Percentiles rank a stretch among this genome's conserved stretches.
Conservation (phyloP, 2,113 vertebrate genomes). For the Gambusia holbrooki region DNA sequence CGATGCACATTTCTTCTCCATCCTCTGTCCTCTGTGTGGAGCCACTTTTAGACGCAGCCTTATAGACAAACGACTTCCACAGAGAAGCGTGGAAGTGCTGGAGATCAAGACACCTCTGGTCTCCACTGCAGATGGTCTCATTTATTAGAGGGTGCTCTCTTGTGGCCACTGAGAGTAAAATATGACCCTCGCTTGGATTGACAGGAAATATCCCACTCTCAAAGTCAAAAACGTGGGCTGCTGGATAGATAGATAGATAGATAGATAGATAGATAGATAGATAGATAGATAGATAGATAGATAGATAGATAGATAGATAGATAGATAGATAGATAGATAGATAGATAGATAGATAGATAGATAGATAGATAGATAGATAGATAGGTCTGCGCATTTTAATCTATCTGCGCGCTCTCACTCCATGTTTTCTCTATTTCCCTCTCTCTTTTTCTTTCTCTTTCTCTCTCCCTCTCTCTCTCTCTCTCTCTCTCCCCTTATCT, state of each 20-base stretch:
- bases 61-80: slow-evolving; percentile 13
- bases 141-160: slow-evolving; percentile 78
- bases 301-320: slow-evolving; percentile 35
- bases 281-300: slow-evolving; percentile 11
- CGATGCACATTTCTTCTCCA: not conserved
- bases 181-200: slow-evolving; percentile 35
- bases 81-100: slow-evolving; percentile 23
- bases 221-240: slow-evolving; percentile 22
- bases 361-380: slow-evolving; percentile 46
- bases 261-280: not conserved
- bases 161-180: slow-evolving; percentile 67
- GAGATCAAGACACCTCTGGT: not conserved
- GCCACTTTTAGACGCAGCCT: not conserved
- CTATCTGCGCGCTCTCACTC: slow-evolving; percentile 43
- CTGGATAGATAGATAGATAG: slow-evolving; percentile 14
- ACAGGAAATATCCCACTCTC: slow-evolving; percentile 43
- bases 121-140: slow-evolving; percentile 33
- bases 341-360: slow-evolving; percentile 51
- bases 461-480: slow-evolving; percentile 65
- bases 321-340: slow-evolving; percentile 43
- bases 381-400: slow-evolving; percentile 21
- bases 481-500: not conserved
- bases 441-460: slow-evolving; percentile 51
- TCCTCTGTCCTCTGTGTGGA: not conserved
- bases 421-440: slow-evolving; percentile 73